Conservation (phyloP, 2,888 invertebrate genomes). For the Caenorhabditis angaria region DNA sequence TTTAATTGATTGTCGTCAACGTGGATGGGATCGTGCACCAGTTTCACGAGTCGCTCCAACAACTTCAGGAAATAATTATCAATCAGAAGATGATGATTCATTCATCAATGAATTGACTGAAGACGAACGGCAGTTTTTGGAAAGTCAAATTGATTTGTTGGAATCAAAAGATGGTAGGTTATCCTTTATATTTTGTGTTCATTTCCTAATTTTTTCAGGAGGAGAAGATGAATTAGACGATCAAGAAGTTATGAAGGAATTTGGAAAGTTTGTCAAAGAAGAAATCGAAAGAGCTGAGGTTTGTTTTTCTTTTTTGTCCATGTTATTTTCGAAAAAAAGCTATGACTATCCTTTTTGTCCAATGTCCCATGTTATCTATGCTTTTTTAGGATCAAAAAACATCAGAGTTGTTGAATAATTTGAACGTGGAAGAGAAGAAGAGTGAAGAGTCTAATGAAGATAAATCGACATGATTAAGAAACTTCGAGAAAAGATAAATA, state of each 20-base stretch:
- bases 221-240: constrained; percentile 41
- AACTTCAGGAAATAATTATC: neutral
- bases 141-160: constrained; percentile 30
- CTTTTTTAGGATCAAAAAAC: neutral
- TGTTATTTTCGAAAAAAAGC: neutral
- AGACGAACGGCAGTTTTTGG: constrained; percentile 41
- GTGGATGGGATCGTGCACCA: constrained; percentile 42
- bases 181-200: neutral
- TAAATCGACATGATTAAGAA: neutral
- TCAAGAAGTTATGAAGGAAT: constrained; percentile 57
- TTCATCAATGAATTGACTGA: constrained; percentile 38
- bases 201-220: neutral
- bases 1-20: constrained; percentile 39
- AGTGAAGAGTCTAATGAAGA: no score
- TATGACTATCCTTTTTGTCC: neutral
- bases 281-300: constrained; percentile 25
- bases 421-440: neutral
- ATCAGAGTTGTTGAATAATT: neutral
- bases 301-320: neutral
- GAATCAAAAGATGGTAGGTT: neutral
- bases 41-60: neutral
- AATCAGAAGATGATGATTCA: constrained; percentile 8
- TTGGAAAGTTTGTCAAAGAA: constrained; percentile 49
- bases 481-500: neutral
- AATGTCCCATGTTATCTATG: neutral